phyloP scores from a whole-genome alignment of 2,113 vertebrate genomes.

The Cricetomys ansorgei region DNA sequence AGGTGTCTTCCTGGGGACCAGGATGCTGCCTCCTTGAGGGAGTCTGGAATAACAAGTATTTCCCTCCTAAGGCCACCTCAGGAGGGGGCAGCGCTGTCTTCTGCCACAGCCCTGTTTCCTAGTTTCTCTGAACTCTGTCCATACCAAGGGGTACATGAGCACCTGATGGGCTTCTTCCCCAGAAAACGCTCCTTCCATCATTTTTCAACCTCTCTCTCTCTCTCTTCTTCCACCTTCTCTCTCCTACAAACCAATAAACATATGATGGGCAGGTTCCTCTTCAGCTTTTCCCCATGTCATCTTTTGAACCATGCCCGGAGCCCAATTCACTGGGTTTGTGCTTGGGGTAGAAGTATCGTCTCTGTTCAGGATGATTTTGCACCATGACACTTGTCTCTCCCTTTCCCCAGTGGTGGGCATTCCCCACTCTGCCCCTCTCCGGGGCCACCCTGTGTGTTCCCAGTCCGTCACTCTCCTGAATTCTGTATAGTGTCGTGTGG shows the following conservation, averaged over 20 bases:
- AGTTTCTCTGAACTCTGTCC: neutral
- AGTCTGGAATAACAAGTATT: neutral
- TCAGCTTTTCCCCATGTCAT: neutral
- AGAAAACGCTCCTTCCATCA: neutral
- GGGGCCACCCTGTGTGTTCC: rapidly evolving
- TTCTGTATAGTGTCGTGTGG: rapidly evolving
- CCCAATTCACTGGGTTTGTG: neutral
- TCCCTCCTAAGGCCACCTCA: neutral
- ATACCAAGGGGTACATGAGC: rapidly evolving
- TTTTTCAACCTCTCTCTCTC: neutral
- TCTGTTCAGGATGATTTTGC: too few species aligned
- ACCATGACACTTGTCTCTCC: rapidly evolving
- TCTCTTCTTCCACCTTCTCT: too few species aligned
- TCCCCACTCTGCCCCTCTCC: rapidly evolving
- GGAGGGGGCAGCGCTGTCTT: neutral
- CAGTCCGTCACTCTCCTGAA: neutral
- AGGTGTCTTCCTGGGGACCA: neutral
- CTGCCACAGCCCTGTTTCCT: neutral
- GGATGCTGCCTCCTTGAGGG: neutral
- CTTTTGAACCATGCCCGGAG: neutral
- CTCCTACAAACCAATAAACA: neutral
- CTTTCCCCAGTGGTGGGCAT: rapidly evolving
- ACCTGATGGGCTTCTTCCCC: too few species aligned
- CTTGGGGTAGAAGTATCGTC: neutral
- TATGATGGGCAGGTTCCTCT: neutral